Evolutionary conservation across 2,797 vertebrate species (phyloP), one percentile per base, ranked within the genome.

Genomic region (Sebastes nivosus): DNA sequence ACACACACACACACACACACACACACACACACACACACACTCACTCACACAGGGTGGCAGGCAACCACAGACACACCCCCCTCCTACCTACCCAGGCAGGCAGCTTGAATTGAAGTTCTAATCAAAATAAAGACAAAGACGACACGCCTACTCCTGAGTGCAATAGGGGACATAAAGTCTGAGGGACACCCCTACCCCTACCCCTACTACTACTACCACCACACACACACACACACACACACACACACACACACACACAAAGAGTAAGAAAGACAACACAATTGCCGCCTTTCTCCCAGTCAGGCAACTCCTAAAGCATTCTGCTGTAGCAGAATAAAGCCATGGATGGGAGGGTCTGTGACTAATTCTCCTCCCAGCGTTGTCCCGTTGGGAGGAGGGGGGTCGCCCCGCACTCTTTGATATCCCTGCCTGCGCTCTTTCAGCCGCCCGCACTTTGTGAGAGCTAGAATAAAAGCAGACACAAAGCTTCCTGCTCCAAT

Each of bases 401-500:
- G 91, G 89, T 93, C 69, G 81, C 91, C 92, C 93, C 67, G 70
- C 94, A 94, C 93, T 93, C 95, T 96, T 96, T 96, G 96, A 96
- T 96, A 96, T 95, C 92, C 91, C 90, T 94, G 94, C 93, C 94
- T 95, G 94, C 90, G 92, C 94, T 95, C 95, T 95, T 95, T 96
- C 95, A 96, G 95, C 90, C 86, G 91, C 91, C 84, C 81, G 92
- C 88, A 94, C 94, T 95, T 95, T 94, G 94, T 95, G 94, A 94
- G 93, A 91, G 91, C 92, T 83, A 86, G 93, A 94, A 96, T 96
- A 95, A 96, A 95, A 94, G 96, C 95, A 96, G 95, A 96, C 96
- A 96, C 96, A 96, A 96, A 96, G 96, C 96, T 96, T 96, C 95
- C 96, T 96, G 93, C 95, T 95, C 94, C 93, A 94, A 93, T 95